Evolutionary conservation across 92 coral and sea anemone genomes (phyloP).

Genomic region (Virgularia gustaviana): DNA sequence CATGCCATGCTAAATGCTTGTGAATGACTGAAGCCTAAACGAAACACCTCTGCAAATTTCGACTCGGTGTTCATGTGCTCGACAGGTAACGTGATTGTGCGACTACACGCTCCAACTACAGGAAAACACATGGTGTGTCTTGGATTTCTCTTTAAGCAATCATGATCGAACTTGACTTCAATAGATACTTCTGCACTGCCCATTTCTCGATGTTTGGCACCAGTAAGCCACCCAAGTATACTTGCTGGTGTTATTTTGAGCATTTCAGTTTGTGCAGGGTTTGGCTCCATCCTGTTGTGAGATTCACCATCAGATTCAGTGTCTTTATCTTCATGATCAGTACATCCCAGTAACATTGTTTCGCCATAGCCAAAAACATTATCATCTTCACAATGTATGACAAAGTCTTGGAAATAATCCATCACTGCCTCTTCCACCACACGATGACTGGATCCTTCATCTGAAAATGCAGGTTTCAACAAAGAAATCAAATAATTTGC

Average conservation of each 20-base stretch:
- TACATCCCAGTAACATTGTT: slow-evolving; percentile 29
- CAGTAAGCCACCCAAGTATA: slow-evolving; percentile 41
- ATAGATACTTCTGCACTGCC: not conserved
- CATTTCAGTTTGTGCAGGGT: not conserved
- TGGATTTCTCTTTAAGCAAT: slow-evolving; percentile 28
- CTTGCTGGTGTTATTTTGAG: slow-evolving; percentile 40
- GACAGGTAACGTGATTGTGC: slow-evolving; percentile 21
- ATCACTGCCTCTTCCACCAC: slow-evolving; percentile 43
- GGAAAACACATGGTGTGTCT: slow-evolving; percentile 29
- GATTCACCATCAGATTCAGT: slow-evolving; percentile 30
- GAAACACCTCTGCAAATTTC: slow-evolving; percentile 21
- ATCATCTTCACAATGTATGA: slow-evolving; percentile 27
- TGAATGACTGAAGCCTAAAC: not conserved
- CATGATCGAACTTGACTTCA: slow-evolving; percentile 25
- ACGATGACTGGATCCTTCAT: slow-evolving; percentile 50
- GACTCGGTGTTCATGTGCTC: slow-evolving; percentile 24
- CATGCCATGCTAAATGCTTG: slow-evolving; percentile 16
- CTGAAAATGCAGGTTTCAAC: slow-evolving; percentile 52
- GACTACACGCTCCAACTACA: slow-evolving; percentile 22
- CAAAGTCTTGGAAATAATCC: slow-evolving; percentile 61
- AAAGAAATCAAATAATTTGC: slow-evolving; percentile 56
- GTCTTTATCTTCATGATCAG: slow-evolving; percentile 14
- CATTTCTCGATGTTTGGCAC: slow-evolving; percentile 27
- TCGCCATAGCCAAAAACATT: slow-evolving; percentile 21
- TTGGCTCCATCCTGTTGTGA: slow-evolving; percentile 35